These are phyloP conservation scores for Tetragnatha montana DNA, from an alignment of 2,888 invertebrate species.

Conservation along the genomic window DNA sequence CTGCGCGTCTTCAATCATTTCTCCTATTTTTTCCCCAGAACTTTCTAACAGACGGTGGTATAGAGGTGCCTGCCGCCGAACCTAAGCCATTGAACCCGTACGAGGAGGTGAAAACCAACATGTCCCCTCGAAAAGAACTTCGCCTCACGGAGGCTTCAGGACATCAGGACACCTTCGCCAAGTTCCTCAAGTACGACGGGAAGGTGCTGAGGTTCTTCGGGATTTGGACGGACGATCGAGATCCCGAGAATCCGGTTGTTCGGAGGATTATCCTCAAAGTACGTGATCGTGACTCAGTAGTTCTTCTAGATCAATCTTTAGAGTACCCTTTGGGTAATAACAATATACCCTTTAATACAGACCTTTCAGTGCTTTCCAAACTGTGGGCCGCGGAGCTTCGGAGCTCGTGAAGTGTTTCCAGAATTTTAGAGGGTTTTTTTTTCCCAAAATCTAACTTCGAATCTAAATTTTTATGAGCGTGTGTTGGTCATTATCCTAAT, in stretches of 20 bases:
- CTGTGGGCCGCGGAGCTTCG: no score
- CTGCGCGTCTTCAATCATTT: neutral
- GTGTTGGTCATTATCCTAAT: no score
- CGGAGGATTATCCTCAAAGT: conserved; percentile 31
- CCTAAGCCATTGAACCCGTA: conserved; percentile 14
- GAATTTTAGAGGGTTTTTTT: no score
- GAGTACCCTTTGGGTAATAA: no score
- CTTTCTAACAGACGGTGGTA: conserved; percentile 27
- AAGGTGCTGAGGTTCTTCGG: conserved; percentile 46
- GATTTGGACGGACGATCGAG: conserved; percentile 16
- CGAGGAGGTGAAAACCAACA: neutral
- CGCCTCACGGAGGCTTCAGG: neutral
- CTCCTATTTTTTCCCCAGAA: neutral
- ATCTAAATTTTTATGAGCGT: no score
- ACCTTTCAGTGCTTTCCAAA: no score
- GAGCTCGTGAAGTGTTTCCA: no score
- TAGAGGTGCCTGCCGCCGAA: conserved; percentile 34
- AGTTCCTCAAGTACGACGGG: conserved; percentile 15
- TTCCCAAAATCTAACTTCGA: no score
- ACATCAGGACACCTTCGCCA: neutral
- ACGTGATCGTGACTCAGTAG: conserved; percentile 1
- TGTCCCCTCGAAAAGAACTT: neutral
- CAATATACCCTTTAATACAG: no score
- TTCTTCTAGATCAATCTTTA: no score
- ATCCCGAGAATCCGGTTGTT: neutral